A percentile compares a stretch with the other conserved stretches of the same genome.
These are phyloP conservation scores for Pan paniscus DNA, from an alignment of 2,113 vertebrate species.

Conservation along the genomic window DNA sequence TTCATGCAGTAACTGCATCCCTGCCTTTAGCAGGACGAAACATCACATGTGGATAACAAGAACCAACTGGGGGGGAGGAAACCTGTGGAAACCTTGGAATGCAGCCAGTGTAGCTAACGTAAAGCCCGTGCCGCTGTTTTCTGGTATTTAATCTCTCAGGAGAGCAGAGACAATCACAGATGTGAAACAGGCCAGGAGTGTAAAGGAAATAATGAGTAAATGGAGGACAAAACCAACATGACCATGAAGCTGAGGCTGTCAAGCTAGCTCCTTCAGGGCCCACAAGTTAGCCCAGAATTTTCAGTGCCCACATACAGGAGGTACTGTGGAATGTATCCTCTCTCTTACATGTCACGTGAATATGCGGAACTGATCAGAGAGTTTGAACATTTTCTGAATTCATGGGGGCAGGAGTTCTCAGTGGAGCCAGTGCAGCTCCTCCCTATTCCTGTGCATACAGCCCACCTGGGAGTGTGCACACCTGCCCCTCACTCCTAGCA, in stretches of 20 bases:
- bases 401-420: background rate
- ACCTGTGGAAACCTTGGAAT: background rate
- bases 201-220: background rate
- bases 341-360: background rate
- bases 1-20: background rate
- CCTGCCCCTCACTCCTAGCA: background rate
- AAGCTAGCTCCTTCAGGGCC: background rate
- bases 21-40: background rate
- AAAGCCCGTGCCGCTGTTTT: background rate
- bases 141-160: background rate
- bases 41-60: background rate
- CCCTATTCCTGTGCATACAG: no score
- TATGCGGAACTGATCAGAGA: background rate
- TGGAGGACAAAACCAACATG: background rate
- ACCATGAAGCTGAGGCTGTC: background rate
- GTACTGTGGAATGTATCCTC: background rate
- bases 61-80: accelerated
- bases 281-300: background rate
- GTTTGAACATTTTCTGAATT: background rate
- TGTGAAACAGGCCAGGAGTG: background rate
- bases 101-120: no score
- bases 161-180: background rate
- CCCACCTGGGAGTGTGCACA: accelerated
- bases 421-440: background rate
- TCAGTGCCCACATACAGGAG: background rate